These are phyloP conservation scores for Aphrophora alni DNA, from an alignment of 2,888 invertebrate species.

Conservation along the genomic window DNA sequence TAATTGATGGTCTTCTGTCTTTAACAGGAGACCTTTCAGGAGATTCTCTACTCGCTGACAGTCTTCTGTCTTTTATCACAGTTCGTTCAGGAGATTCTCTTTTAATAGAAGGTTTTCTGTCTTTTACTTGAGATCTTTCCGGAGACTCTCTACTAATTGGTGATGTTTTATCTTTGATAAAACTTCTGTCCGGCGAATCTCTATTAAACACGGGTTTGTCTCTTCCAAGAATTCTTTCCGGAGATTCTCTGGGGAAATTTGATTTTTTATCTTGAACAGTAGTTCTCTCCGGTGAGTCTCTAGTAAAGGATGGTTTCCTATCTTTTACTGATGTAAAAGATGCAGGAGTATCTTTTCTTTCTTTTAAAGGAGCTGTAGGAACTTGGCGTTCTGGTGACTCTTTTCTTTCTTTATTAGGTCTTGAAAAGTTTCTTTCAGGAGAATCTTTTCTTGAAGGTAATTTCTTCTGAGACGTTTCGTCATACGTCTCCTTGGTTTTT, in stretches of 20 bases:
- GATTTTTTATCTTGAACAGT: conserved; percentile 31
- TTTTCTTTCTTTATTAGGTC: not conserved
- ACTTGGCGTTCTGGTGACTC: not conserved
- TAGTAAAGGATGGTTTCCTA: conserved; percentile 17
- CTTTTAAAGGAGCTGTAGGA: not conserved
- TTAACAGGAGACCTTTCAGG: conserved; percentile 29
- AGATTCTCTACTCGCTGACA: conserved; percentile 21
- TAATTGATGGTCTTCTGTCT: conserved; percentile 28
- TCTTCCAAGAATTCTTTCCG: not conserved
- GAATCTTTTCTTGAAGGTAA: not conserved
- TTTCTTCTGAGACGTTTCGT: not conserved
- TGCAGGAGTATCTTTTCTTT: too few relatives aligned
- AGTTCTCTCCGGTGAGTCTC: conserved; percentile 27
- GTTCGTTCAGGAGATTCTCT: conserved; percentile 16
- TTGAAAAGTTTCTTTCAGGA: not conserved
- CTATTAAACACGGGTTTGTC: not conserved
- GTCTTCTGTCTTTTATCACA: not conserved
- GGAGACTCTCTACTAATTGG: conserved; percentile 14
- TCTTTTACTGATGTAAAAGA: not conserved
- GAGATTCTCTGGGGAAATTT: conserved; percentile 2
- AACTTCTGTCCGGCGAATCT: conserved; percentile 23
- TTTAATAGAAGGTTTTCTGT: conserved; percentile 27
- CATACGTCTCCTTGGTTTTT: not conserved
- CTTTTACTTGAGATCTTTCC: conserved; percentile 26
- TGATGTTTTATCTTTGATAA: conserved; percentile 21